Base-by-base conservation (phyloP, 2,113 vertebrate species). In the Odocoileus hemionus region DNA sequence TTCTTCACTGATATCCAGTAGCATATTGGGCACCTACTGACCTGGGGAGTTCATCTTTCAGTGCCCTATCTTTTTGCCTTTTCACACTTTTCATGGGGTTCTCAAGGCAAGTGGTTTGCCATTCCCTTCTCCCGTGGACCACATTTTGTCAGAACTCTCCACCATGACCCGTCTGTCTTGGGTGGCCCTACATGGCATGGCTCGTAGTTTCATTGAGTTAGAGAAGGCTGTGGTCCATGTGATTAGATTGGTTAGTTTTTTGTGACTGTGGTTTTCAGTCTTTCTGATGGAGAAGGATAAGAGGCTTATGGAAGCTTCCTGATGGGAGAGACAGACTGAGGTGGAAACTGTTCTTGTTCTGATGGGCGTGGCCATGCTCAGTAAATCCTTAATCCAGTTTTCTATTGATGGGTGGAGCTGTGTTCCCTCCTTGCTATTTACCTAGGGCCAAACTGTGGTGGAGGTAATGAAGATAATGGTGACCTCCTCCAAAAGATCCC, bases 391-490 rank as follows among this genome's bases (percentile, higher is more conserved):
- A 67, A 19, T 67, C 61, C 61, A 67, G 6, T n/a, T 19, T n/a
- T n/a, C 61, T 67, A 7, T 67, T 67, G 16, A n/a, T 36, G n/a
- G n/a, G 4, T 11, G n/a, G n/a, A 4, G 33, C 64, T 36, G 4
- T 70, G n/a, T 70, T 70, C 64, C 64, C 64, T 70, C 64, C 64
- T 4, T 36, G n/a, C 10, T 67, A 5, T n/a, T 9, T 67, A 67
- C 33, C 61, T 70, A 17, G 21, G 19, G 64, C 64, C 64, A 2
- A 70, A 70, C 64, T 36, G 0, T 70, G 64, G n/a, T 36, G 64
- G 64, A 36, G 9, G n/a, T 21, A 5, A 36, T 21, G 64, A 70
- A 70, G 0, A 36, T 21, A 70, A 11, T 58, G 0, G 9, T 0
- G 9, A 12, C 64, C 17, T 36, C n/a, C n/a, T 70, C 10, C n/a